Percentiles rank a stretch among this genome's conserved stretches.
These are phyloP conservation scores for Chinchilla lanigera DNA, from an alignment of 2,113 vertebrate species.

Conservation along the genomic window DNA sequence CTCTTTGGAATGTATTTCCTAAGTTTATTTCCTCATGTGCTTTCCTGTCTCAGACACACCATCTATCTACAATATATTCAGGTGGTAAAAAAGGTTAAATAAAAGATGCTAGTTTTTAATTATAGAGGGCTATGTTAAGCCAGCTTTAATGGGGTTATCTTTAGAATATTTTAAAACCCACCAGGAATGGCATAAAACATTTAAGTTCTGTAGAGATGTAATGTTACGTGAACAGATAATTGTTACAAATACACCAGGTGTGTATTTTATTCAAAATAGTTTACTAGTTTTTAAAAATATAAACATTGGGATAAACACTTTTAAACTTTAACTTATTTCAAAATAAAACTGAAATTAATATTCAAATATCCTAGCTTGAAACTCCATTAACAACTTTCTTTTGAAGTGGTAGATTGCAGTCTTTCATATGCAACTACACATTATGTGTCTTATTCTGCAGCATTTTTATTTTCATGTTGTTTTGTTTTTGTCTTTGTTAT, in stretches of 20 bases:
- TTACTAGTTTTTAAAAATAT: conserved; percentile 83
- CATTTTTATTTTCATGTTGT: no score
- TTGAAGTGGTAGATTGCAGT: conserved; percentile 83
- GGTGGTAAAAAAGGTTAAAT: no score
- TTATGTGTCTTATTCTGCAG: no score
- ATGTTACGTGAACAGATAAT: not conserved
- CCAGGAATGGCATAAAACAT: not conserved
- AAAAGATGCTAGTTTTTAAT: no score
- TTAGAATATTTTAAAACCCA: not conserved
- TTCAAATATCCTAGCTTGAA: conserved; percentile 85
- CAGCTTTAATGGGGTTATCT: no score
- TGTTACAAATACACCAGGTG: conserved; percentile 77
- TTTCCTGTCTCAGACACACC: no score
- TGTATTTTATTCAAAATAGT: conserved; percentile 90
- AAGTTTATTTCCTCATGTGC: no score
- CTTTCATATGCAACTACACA: conserved; percentile 52
- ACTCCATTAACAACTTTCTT: conserved; percentile 77
- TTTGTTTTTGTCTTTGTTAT: no score
- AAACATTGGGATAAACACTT: conserved; percentile 89
- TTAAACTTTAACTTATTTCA: conserved; percentile 78
- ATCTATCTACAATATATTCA: no score
- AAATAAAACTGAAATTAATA: conserved; percentile 86
- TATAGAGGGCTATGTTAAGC: no score
- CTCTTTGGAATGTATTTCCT: no score
- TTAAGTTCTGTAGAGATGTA: not conserved